Evolutionary conservation across 2,888 invertebrate species (phyloP).

Genomic region (Chelonus formosanus): DNA sequence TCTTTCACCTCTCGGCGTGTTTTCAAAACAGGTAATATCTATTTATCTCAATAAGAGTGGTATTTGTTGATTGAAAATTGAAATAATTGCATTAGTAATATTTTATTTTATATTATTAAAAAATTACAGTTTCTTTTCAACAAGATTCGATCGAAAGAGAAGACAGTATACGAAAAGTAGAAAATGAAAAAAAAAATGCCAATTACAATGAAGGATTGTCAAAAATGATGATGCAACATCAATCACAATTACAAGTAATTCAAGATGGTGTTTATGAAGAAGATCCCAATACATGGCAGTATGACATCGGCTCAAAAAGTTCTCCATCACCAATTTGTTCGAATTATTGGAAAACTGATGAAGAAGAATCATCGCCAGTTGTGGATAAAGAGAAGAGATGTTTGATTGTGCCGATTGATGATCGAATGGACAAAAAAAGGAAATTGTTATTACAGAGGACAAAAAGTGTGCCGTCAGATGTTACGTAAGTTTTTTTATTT

Average conservation of each 20-base stretch:
- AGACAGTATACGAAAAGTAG: constrained; percentile 28
- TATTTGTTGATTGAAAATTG: too few relatives aligned
- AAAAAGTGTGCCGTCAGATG: constrained; percentile 48
- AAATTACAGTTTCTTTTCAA: constrained; percentile 58
- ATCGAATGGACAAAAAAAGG: constrained; percentile 58
- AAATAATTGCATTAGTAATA: too few relatives aligned
- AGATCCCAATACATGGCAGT: too few relatives aligned
- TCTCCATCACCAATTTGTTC: neutral
- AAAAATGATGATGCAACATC: neutral
- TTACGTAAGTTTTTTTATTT: constrained; percentile 43
- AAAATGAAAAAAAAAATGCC: constrained; percentile 20
- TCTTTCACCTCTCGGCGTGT: constrained; percentile 48
- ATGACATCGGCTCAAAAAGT: neutral
- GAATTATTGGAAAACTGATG: constrained; percentile 42
- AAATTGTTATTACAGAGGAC: constrained; percentile 56
- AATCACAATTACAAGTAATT: too few relatives aligned
- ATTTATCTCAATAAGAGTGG: neutral
- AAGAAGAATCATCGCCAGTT: constrained; percentile 34
- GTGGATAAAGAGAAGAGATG: constrained; percentile 62
- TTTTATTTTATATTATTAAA: neutral
- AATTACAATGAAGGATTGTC: neutral
- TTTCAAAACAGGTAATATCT: constrained; percentile 56
- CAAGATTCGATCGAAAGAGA: constrained; percentile 57
- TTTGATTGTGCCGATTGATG: constrained; percentile 60
- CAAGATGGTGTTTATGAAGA: too few relatives aligned